phyloP scores from a whole-genome alignment of 2,888 invertebrate species.

The Epistrophe grossulariae region DNA sequence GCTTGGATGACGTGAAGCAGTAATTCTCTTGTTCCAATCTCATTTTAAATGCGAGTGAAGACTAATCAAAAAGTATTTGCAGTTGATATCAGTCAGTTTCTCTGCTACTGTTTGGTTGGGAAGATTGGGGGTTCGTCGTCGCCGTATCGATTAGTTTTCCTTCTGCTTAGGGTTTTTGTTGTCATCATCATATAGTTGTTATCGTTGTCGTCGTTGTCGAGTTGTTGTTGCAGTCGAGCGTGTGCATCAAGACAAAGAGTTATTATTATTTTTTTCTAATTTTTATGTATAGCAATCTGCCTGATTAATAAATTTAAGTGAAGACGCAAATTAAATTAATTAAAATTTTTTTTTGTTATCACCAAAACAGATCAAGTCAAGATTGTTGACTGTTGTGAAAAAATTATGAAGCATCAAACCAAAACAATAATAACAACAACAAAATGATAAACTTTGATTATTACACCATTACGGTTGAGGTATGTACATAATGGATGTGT shows the following conservation, averaged over 20 bases:
- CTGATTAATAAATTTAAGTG: conserved; percentile 23
- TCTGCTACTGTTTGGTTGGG: conserved; percentile 29
- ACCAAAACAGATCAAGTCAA: conserved; percentile 31
- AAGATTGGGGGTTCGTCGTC: conserved; percentile 44
- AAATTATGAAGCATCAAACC: conserved; percentile 51
- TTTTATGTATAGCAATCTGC: conserved; percentile 1
- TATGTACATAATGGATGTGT: conserved; percentile 50
- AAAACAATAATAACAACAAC: conserved; percentile 34
- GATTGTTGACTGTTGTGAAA: conserved; percentile 15
- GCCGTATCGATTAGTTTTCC: conserved; percentile 63
- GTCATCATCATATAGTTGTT: conserved; percentile 43
- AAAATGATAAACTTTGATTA: conserved; percentile 66
- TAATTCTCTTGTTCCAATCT: conserved; percentile 31
- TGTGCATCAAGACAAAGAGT: conserved; percentile 41
- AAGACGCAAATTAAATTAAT: conserved; percentile 48
- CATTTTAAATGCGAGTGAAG: conserved; percentile 39
- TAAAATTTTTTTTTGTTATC: conserved; percentile 16
- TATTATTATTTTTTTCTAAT: conserved; percentile 13
- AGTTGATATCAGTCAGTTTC: conserved; percentile 49
- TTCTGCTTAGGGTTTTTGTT: conserved; percentile 29
- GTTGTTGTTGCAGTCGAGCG: conserved; percentile 25
- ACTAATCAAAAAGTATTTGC: conserved; percentile 45
- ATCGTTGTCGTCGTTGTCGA: conserved; percentile 3
- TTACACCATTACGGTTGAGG: conserved; percentile 62
- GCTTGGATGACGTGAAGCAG: conserved; percentile 47